Conservation (phyloP, 2,888 invertebrate genomes). For the Xiphydria camelus region DNA sequence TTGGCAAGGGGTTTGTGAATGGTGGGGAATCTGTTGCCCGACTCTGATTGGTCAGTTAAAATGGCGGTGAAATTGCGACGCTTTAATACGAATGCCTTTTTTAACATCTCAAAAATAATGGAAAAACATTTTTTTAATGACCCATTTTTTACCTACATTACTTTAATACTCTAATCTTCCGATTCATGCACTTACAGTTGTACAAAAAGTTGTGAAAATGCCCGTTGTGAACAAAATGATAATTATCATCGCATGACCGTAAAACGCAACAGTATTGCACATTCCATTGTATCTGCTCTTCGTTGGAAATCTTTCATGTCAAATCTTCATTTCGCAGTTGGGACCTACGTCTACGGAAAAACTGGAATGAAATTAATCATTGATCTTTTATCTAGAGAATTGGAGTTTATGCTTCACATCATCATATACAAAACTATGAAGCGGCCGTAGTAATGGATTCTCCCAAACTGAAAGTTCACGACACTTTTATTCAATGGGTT, state of each 20-base stretch:
- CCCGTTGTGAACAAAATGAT: not conserved
- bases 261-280: conserved; percentile 8
- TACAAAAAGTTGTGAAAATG: too few species aligned
- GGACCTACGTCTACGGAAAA: conserved; percentile 15
- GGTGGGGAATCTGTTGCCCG: too few species aligned
- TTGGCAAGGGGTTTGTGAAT: too few species aligned
- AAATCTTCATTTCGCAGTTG: conserved; percentile 13
- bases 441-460: conserved; percentile 10
- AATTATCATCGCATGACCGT: conserved; percentile 5
- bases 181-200: too few species aligned
- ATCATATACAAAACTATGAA: conserved; percentile 2
- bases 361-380: conserved; percentile 15
- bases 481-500: conserved; percentile 8
- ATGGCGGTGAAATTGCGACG: too few species aligned
- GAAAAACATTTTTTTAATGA: too few species aligned
- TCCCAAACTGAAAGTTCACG: conserved; percentile 1
- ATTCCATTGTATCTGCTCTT: conserved; percentile 11
- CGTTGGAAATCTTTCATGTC: conserved; percentile 9
- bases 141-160: too few species aligned
- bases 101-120: too few species aligned
- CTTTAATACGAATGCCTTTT: too few species aligned
- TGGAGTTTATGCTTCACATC: conserved; percentile 16
- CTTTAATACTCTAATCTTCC: too few species aligned
- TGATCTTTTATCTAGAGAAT: conserved; percentile 13
- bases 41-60: too few species aligned